phyloP scores from a whole-genome alignment of 2,888 invertebrate genomes.

The Anthrax anthrax region DNA sequence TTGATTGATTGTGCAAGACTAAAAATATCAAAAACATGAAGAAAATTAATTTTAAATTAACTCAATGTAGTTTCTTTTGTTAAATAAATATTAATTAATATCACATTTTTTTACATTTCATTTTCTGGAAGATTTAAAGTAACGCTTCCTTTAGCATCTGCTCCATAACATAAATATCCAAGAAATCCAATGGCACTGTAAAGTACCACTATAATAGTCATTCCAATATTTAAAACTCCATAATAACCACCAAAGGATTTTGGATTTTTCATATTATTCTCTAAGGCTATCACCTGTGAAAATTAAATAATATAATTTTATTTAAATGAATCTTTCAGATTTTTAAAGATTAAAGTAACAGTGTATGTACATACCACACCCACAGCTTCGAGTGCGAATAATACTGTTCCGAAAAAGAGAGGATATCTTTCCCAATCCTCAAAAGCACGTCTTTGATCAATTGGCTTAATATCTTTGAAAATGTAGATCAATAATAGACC shows the following conservation, averaged over 20 bases:
- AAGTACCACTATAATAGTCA: slow-evolving; percentile 58
- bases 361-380: slow-evolving; percentile 48
- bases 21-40: slow-evolving; percentile 13
- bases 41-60: background rate
- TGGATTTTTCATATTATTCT: slow-evolving; percentile 80
- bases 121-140: slow-evolving; percentile 62
- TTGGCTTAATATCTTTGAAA: slow-evolving; percentile 44
- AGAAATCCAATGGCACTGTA: slow-evolving; percentile 70
- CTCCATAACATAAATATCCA: slow-evolving; percentile 71
- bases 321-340: too few species aligned
- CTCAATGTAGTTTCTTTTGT: background rate
- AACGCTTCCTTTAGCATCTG: slow-evolving; percentile 53
- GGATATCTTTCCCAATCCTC: slow-evolving; percentile 46
- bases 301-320: background rate
- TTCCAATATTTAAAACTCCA: slow-evolving; percentile 72
- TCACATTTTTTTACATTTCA: slow-evolving; percentile 36
- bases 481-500: slow-evolving; percentile 60
- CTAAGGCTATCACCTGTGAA: slow-evolving; percentile 68
- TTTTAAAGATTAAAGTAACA: background rate
- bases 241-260: slow-evolving; percentile 57
- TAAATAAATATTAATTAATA: background rate
- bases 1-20: slow-evolving; percentile 52
- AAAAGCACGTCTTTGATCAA: slow-evolving; percentile 36
- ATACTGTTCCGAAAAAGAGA: slow-evolving; percentile 75
- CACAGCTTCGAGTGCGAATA: slow-evolving; percentile 77